A percentile compares a stretch with the other conserved stretches of the same genome.
phyloP scores from a whole-genome alignment of 37 sponge, comb jelly and placozoan species.

The Aplysina aerophoba region DNA sequence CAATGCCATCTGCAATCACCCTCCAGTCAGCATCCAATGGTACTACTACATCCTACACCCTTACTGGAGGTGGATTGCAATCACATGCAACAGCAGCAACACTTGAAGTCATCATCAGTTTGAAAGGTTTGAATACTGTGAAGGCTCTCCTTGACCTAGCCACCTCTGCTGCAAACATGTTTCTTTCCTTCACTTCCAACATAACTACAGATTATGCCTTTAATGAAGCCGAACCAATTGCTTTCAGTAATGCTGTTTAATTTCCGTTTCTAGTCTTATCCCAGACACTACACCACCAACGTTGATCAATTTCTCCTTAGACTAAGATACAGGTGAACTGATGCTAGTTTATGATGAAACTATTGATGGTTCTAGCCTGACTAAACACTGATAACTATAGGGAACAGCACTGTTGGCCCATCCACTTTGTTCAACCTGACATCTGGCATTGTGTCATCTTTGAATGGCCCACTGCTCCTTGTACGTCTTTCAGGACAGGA shows the following conservation, averaged over 20 bases:
- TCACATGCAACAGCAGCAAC: slow-evolving; percentile 14
- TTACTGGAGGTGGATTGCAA: slow-evolving; percentile 59
- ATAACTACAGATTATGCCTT: too few species aligned
- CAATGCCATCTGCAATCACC: slow-evolving; percentile 36
- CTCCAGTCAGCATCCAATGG: slow-evolving; percentile 41
- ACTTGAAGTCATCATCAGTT: not conserved
- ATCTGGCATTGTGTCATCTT: slow-evolving; percentile 15
- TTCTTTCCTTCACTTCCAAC: slow-evolving; percentile 8
- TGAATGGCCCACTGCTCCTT: slow-evolving; percentile 44
- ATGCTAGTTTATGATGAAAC: slow-evolving; percentile 80
- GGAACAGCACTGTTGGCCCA: not conserved
- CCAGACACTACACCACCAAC: slow-evolving; percentile 60
- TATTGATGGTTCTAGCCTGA: slow-evolving; percentile 55
- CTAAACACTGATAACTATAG: slow-evolving; percentile 43
- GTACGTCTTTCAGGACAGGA: slow-evolving; percentile 55
- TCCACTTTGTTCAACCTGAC: slow-evolving; percentile 34
- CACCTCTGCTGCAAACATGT: slow-evolving; percentile 39
- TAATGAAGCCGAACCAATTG: too few species aligned
- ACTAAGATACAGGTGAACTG: slow-evolving; percentile 68
- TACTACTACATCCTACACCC: slow-evolving; percentile 6
- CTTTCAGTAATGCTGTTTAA: not conserved
- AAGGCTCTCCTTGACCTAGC: slow-evolving; percentile 59
- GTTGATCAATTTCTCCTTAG: slow-evolving; percentile 71
- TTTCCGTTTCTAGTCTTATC: not conserved
- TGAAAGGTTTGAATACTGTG: slow-evolving; percentile 53